These are phyloP conservation scores for Eufriesea mexicana DNA, from an alignment of 1,140 invertebrate genomes.

Conservation along the genomic window DNA sequence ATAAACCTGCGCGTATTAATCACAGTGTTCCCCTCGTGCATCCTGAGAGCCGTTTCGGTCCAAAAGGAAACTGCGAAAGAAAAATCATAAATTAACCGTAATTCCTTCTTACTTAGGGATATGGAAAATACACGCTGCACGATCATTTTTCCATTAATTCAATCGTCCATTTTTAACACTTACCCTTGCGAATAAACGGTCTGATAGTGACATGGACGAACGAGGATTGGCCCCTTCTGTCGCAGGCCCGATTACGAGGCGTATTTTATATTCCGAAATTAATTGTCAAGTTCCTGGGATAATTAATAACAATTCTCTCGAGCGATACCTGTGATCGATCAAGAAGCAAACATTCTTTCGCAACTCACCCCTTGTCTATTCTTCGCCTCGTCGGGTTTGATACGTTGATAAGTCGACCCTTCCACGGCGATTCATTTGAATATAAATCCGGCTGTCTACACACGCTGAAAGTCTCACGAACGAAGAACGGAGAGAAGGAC, in stretches of 20 bases:
- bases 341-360: constrained; percentile 47
- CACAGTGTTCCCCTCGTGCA: not conserved
- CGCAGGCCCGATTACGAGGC: not conserved
- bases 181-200: not conserved
- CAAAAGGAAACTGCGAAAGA: not conserved
- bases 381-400: constrained; percentile 42
- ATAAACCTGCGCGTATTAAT: not conserved
- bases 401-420: constrained; percentile 58
- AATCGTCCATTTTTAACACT: not conserved
- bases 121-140: too few species aligned
- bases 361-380: constrained; percentile 60
- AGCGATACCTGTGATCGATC: constrained; percentile 46
- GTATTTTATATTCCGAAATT: not conserved
- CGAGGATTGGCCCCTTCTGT: not conserved
- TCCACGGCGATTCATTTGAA: constrained; percentile 68
- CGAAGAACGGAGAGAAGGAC: constrained; percentile 7
- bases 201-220: not conserved
- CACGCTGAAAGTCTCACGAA: constrained; percentile 25
- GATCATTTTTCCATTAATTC: too few species aligned
- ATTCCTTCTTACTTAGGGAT: too few species aligned
- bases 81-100: not conserved
- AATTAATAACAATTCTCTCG: constrained; percentile 42
- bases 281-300: constrained; percentile 1
- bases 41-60: not conserved
- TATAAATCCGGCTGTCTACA: constrained; percentile 66